Base-by-base conservation (phyloP, 1,140 invertebrate genomes). In the Trichonephila inaurata region DNA sequence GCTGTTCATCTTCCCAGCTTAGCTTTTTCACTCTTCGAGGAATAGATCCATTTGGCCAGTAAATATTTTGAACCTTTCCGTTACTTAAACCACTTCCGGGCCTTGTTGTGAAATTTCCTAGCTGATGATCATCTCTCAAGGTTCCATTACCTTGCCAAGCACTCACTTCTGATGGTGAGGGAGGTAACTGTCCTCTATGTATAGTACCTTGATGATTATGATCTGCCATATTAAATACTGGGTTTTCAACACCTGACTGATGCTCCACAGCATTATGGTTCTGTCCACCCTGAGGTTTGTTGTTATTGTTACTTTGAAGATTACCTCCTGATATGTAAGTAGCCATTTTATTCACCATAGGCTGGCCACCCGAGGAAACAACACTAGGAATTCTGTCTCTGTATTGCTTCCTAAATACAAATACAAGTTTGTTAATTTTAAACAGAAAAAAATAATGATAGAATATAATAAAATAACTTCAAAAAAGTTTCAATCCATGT, bases 21-120 rank as follows among this genome's bases (percentile, higher is more conserved):
- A 97, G 95, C 95, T 97, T 97, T 95, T 97, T 97, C 0, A 97
- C 97, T 91, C 97, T 96, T 85, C 96, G 96, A 0, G 97, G 97
- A 40, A 97, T 96, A 16, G 97, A 97, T 96, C 97, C 97, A 97
- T 18, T 95, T 19, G 95, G 95, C 95, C 95, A 95, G 72, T 95
- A 92, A 40, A 95, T 94, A 44, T 95, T 90, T 28, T 95, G 89
- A 61, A 94, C 90, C 89, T 94, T 92, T 51, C 93, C 92, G 82
- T 94, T 93, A 28, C 85, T 89, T 5, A 93, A 7, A 61, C 92
- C 94, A 85, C 81, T 94, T 60, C 66, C 89, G 21, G 88, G 64
- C 51, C 81, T 77, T 21, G 19, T 69, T 14, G 89, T 69, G n/a
- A 89, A 91, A 58, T 61, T 90, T 62, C 93, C 86, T 87, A 91